Conservation (phyloP, 2,113 vertebrate genomes). For the Apeltes quadracus region DNA sequence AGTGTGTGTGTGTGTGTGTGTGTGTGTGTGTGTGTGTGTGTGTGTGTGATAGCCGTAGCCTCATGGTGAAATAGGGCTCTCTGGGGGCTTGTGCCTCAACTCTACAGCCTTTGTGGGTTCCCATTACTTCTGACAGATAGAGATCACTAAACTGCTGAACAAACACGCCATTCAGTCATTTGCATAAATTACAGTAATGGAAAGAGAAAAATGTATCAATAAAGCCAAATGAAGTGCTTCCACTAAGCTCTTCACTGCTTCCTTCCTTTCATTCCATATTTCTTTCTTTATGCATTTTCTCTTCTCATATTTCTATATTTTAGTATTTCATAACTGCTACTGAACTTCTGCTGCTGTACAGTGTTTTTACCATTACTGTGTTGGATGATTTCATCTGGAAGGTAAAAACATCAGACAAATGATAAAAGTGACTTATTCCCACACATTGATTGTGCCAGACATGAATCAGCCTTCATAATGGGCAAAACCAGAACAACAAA, state of each 20-base stretch:
- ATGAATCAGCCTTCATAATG: constrained; percentile 4
- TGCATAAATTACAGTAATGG: constrained; percentile 82
- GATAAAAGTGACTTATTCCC: background rate
- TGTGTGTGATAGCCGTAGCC: constrained; percentile 40
- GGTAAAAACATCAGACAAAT: background rate
- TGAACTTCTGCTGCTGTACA: background rate
- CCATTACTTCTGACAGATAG: constrained; percentile 80
- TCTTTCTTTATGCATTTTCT: background rate
- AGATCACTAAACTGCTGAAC: constrained; percentile 82
- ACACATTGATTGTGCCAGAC: background rate
- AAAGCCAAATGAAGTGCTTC: constrained; percentile 69
- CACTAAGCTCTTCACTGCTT: constrained; percentile 23
- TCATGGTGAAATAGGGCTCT: constrained; percentile 71
- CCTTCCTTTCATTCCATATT: constrained; percentile 9
- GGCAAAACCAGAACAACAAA: constrained; percentile 2
- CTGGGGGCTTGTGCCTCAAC: constrained; percentile 76
- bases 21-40: constrained; percentile 4
- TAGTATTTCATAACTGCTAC: background rate
- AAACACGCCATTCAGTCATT: constrained; percentile 80
- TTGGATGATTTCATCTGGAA: constrained; percentile 14
- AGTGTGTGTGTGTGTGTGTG: constrained; percentile 1
- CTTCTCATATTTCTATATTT: background rate
- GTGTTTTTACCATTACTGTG: background rate
- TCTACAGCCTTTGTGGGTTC: constrained; percentile 74
- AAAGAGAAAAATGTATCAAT: constrained; percentile 74